A percentile compares a stretch with the other conserved stretches of the same genome.
phyloP scores from a whole-genome alignment of 2,797 vertebrate species.

The Xerus rutilus region DNA sequence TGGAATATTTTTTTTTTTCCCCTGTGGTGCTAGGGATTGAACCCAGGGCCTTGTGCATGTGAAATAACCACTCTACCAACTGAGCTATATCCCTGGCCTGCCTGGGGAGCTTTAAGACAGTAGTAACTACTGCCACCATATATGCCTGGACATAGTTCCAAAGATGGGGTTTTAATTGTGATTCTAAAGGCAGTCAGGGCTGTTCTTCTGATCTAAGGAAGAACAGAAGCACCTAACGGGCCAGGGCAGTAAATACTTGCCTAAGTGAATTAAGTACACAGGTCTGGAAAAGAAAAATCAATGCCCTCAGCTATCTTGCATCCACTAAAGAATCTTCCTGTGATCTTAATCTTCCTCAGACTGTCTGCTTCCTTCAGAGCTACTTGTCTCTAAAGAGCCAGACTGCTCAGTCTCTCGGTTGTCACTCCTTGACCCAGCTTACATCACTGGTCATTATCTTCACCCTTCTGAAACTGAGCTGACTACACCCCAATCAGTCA shows the following conservation, averaged over 20 bases:
- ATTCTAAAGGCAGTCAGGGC: not conserved
- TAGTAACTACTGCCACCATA: accelerated
- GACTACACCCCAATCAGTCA: not conserved
- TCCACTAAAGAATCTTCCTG: not conserved
- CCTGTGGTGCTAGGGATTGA: too few species aligned
- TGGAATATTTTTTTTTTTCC: too few species aligned
- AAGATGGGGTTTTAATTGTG: not conserved
- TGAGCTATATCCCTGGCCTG: too few species aligned
- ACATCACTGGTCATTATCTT: not conserved
- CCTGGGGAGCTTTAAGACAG: not conserved
- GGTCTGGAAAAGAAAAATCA: not conserved
- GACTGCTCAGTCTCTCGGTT: not conserved
- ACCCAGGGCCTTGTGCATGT: too few species aligned
- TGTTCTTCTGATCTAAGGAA: not conserved
- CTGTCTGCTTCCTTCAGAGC: not conserved
- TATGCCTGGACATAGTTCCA: not conserved
- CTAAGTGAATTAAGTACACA: not conserved
- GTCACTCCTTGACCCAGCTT: not conserved
- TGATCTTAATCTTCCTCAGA: not conserved
- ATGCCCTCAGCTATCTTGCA: not conserved
- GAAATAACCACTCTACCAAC: too few species aligned
- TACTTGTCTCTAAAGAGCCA: not conserved
- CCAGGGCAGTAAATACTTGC: not conserved
- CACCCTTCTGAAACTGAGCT: not conserved
- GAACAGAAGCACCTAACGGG: not conserved